Evolutionary conservation across 2,888 invertebrate species (phyloP).

Genomic region (Nasonia oneida): DNA sequence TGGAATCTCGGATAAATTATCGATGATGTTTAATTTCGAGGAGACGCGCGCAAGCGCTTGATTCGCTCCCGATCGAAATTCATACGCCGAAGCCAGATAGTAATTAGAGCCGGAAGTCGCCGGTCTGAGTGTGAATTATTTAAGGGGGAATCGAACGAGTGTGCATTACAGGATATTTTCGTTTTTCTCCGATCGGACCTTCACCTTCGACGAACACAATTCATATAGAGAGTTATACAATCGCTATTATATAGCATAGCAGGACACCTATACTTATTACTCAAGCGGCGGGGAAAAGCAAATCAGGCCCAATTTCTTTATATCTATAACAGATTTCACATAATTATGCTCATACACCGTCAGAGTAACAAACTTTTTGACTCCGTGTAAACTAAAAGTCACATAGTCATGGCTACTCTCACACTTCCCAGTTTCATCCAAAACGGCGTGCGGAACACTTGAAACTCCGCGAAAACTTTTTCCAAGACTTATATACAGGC

Average conservation of each 20-base stretch:
- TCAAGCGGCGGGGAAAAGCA: no score
- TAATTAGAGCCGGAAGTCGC: not conserved
- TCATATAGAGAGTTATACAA: no score
- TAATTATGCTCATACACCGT: no score
- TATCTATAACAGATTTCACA: no score
- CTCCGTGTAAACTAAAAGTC: no score
- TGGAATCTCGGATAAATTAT: not conserved
- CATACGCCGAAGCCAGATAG: not conserved
- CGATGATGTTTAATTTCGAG: not conserved
- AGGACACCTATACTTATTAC: no score
- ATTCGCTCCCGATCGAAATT: slow-evolving; percentile 5
- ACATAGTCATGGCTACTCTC: not conserved
- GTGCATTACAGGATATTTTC: no score
- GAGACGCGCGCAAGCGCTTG: not conserved
- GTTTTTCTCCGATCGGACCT: no score
- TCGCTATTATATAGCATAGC: no score
- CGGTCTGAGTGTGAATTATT: not conserved
- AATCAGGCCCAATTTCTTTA: no score
- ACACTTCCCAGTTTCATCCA: not conserved
- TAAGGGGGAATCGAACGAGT: not conserved
- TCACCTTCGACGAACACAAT: no score
- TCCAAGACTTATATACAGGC: not conserved
- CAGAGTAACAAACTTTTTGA: no score
- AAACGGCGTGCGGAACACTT: not conserved
- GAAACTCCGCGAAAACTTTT: not conserved